Evolutionary conservation across 2,113 vertebrate genomes (phyloP).

Genomic region (Toxotes jaculatrix): DNA sequence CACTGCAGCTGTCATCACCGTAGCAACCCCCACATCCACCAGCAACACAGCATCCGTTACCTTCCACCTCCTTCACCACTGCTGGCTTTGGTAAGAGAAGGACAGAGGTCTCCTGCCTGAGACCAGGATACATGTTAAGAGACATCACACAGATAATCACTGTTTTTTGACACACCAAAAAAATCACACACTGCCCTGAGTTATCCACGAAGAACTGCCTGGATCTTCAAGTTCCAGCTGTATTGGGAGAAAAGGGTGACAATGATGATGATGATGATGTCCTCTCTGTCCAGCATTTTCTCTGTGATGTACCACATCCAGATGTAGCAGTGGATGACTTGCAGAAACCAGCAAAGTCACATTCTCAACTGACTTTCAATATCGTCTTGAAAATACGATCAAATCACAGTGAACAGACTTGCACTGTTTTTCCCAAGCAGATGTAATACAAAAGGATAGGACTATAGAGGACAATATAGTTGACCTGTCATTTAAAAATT

Average conservation of each 20-base stretch:
- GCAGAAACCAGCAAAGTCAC: conserved; percentile 51
- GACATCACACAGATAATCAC: conserved; percentile 23
- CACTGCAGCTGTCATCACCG: conserved; percentile 31
- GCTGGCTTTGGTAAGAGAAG: background rate
- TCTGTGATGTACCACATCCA: conserved; percentile 15
- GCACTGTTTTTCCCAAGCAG: conserved; percentile 3
- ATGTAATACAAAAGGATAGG: conserved; percentile 16
- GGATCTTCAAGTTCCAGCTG: conserved; percentile 39
- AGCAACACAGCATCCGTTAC: conserved; percentile 12
- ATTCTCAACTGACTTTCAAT: background rate
- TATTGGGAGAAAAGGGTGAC: background rate
- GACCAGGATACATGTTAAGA: background rate
- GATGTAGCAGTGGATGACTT: conserved; percentile 60
- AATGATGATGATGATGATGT: conserved; percentile 23
- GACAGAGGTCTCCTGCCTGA: background rate
- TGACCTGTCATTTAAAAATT: background rate
- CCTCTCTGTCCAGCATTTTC: background rate
- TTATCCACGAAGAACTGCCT: conserved; percentile 8
- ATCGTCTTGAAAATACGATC: background rate
- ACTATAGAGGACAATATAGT: background rate
- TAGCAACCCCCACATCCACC: conserved; percentile 43
- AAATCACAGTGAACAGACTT: conserved; percentile 13
- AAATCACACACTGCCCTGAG: conserved; percentile 4
- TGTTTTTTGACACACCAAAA: conserved; percentile 17
- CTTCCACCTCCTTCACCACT: background rate